Evolutionary conservation across 2,113 vertebrate genomes (phyloP).

Genomic region (Pseudorhombus dupliciocellatus): DNA sequence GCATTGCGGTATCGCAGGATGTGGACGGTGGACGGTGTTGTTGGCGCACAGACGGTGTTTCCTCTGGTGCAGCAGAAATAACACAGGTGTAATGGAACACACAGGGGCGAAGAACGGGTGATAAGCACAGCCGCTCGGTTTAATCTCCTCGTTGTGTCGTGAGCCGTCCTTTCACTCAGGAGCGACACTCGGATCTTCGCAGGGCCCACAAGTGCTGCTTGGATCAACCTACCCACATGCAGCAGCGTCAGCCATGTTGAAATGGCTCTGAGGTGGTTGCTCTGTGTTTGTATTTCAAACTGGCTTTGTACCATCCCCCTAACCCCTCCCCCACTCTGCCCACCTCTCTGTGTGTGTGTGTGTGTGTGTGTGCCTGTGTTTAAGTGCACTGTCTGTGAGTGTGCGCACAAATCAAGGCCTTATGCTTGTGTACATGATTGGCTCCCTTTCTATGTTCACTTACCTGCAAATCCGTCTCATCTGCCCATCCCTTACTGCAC

Average conservation of each 20-base stretch:
- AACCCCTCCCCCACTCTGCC: slow-evolving; percentile 73
- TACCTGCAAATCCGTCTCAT: slow-evolving; percentile 28
- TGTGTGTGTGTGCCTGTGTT: slow-evolving; percentile 36
- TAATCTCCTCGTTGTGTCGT: slow-evolving; percentile 34
- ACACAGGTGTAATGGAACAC: slow-evolving; percentile 16
- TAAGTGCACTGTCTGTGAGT: slow-evolving; percentile 50
- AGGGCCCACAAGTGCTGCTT: slow-evolving; percentile 19
- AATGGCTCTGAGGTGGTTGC: slow-evolving; percentile 71
- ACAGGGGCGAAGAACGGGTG: too few species aligned
- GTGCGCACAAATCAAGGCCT: slow-evolving; percentile 19
- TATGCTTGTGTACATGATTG: slow-evolving; percentile 46
- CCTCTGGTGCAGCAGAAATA: neutral
- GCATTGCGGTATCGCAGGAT: neutral
- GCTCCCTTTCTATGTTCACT: slow-evolving; percentile 34
- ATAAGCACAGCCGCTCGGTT: slow-evolving; percentile 23
- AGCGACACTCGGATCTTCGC: slow-evolving; percentile 28
- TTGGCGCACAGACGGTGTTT: neutral
- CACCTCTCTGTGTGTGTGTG: slow-evolving; percentile 61
- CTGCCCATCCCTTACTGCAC: slow-evolving; percentile 1
- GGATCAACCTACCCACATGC: slow-evolving; percentile 42
- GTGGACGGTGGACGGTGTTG: too few species aligned
- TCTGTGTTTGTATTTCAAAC: slow-evolving; percentile 77
- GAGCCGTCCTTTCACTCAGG: slow-evolving; percentile 9
- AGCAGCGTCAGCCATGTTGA: slow-evolving; percentile 68
- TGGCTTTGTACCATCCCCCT: slow-evolving; percentile 76